Conservation (phyloP, 1,140 invertebrate genomes). For the Lepidostoma basale region DNA sequence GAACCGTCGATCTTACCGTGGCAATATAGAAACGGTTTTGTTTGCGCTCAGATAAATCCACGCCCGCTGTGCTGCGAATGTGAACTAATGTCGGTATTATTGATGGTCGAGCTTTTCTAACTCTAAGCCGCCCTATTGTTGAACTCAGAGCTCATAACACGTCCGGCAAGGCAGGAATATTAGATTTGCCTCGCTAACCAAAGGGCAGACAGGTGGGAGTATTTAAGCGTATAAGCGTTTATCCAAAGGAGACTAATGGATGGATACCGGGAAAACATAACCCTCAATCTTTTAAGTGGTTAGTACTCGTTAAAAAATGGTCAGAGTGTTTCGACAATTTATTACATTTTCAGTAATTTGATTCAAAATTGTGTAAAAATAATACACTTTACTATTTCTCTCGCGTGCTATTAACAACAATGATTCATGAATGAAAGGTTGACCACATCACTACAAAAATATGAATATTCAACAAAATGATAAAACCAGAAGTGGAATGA, state of each 20-base stretch:
- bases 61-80: too few relatives aligned
- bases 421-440: conserved; percentile 12
- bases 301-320: too few relatives aligned
- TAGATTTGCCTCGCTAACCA: not conserved
- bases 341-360: too few relatives aligned
- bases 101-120: not conserved
- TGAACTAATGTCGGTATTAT: not conserved
- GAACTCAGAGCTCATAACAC: not conserved
- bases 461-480: not conserved
- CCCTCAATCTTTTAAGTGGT: too few relatives aligned
- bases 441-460: conserved; percentile 6
- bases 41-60: not conserved
- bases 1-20: too few relatives aligned
- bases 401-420: conserved; percentile 11
- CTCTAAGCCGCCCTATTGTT: not conserved
- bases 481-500: not conserved
- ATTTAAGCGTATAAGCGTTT: conserved; percentile 12
- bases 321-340: too few relatives aligned
- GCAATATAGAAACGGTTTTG: too few relatives aligned
- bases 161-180: not conserved
- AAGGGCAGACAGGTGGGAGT: conserved; percentile 14
- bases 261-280: not conserved
- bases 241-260: conserved; percentile 4
- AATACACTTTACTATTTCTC: too few relatives aligned
- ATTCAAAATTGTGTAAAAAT: too few relatives aligned